A percentile compares a stretch with the other conserved stretches of the same genome.
phyloP scores from a whole-genome alignment of 1,140 invertebrate genomes.

The Temnothorax longispinosus region DNA sequence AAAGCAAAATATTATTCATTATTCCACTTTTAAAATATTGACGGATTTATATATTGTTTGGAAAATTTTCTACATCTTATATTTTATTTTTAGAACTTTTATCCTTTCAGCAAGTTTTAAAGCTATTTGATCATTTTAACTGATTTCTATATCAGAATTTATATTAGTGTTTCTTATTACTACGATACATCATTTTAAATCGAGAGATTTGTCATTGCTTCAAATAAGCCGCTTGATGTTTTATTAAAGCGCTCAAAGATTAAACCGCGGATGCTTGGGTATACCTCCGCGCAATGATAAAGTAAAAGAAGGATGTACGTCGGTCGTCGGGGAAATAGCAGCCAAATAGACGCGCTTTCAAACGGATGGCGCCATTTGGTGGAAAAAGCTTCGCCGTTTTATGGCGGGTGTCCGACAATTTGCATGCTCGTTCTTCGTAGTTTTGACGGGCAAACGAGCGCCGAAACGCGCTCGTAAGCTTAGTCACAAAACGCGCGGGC shows the following conservation, averaged over 20 bases:
- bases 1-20: neutral
- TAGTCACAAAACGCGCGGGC: constrained; percentile 27
- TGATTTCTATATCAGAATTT: too few species aligned
- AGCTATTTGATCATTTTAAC: neutral
- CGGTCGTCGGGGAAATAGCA: constrained; percentile 32
- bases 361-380: constrained; percentile 55
- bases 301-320: constrained; percentile 28
- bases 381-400: constrained; percentile 58
- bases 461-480: constrained; percentile 58
- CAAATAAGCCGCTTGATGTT: neutral
- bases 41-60: neutral
- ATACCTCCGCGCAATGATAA: neutral
- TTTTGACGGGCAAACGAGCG: constrained; percentile 57
- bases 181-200: neutral
- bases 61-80: neutral
- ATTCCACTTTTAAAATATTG: neutral
- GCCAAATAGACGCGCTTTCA: constrained; percentile 55
- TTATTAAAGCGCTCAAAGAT: constrained; percentile 33
- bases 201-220: neutral
- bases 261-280: constrained; percentile 14
- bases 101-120: neutral
- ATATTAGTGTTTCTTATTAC: neutral
- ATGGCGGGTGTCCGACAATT: constrained; percentile 41
- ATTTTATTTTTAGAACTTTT: neutral
- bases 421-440: constrained; percentile 57